A percentile compares a stretch with the other conserved stretches of the same genome.
Conservation (phyloP, 1,140 invertebrate species). For the Glossosoma conforme region DNA sequence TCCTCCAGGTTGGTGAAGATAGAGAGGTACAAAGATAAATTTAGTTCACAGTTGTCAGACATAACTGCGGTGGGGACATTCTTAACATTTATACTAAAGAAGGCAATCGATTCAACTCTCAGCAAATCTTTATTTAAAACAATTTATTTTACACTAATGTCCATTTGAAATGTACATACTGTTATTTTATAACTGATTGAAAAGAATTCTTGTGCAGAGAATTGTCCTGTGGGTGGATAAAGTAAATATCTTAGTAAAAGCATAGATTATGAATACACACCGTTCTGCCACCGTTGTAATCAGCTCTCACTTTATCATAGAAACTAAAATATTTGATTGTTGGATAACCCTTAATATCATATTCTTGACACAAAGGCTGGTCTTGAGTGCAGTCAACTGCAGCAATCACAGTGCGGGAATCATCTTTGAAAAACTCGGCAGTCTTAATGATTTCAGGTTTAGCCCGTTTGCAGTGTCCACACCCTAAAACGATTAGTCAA, state of each 20-base stretch:
- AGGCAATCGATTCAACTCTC: neutral
- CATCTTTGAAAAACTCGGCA: constrained; percentile 67
- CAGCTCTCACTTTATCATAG: constrained; percentile 62
- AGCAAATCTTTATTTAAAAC: neutral
- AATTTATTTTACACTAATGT: neutral
- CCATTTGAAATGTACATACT: too few species aligned
- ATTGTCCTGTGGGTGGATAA: neutral
- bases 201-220: neutral
- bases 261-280: constrained; percentile 41
- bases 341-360: constrained; percentile 79
- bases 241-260: neutral
- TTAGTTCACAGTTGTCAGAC: too few species aligned
- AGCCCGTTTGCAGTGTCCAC: constrained; percentile 84
- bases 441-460: constrained; percentile 80
- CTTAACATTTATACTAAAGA: neutral
- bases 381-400: constrained; percentile 80
- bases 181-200: neutral
- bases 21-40: too few species aligned
- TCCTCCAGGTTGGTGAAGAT: too few species aligned
- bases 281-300: constrained; percentile 70
- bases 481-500: constrained; percentile 59
- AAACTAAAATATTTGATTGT: constrained; percentile 85
- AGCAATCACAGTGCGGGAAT: constrained; percentile 69
- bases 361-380: constrained; percentile 57
- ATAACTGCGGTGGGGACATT: too few species aligned